Base-by-base conservation (phyloP, 2,888 invertebrate genomes). In the Lacanobia oleracea region DNA sequence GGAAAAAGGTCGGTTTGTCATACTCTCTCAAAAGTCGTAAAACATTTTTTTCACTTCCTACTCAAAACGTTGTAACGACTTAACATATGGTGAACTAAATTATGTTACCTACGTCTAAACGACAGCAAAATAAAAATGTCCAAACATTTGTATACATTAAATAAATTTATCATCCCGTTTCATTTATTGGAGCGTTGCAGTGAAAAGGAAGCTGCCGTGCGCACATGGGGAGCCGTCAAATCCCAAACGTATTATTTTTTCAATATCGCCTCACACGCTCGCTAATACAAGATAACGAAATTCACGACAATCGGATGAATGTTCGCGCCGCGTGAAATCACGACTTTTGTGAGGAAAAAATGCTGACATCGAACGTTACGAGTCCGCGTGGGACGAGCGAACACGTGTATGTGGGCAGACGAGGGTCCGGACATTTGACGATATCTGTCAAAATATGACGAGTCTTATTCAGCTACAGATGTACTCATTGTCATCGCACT, bases 81-180 rank as follows among this genome's bases (percentile, higher is more conserved):
- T 90, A 94, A 95, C 95, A 96, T 92, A 96, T 96, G 95, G 95
- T 92, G 92, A 94, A 93, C 95, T 95, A 94, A 95, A 95, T 95
- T 94, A 95, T 94, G 94, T 94, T 94, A 94, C 94, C 94, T 94
- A 94, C 94, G 92, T 92, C 90, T 94, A 94, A 95, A 92, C 93
- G 95, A 93, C 95, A 94, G 93, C 93, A 91, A 95, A 95, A 95
- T 96, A 95, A 95, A 96, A 95, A 95, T 95, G 95, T 96, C 95
- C 94, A 96, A 96, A 95, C 95, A 96, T 96, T 96, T 95, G 95
- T 96, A 95, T 95, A 95, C 95, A 95, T 95, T 94, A 95, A 94
- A 95, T 93, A 95, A 95, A 96, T 96, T 95, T 96, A 96, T 95
- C 95, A 95, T 95, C 92, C 91, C 92, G 92, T 93, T 93, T 93